Percentiles rank a stretch among this genome's conserved stretches.
phyloP scores from a whole-genome alignment of 2,797 vertebrate species.

The Sus cebifrons region DNA sequence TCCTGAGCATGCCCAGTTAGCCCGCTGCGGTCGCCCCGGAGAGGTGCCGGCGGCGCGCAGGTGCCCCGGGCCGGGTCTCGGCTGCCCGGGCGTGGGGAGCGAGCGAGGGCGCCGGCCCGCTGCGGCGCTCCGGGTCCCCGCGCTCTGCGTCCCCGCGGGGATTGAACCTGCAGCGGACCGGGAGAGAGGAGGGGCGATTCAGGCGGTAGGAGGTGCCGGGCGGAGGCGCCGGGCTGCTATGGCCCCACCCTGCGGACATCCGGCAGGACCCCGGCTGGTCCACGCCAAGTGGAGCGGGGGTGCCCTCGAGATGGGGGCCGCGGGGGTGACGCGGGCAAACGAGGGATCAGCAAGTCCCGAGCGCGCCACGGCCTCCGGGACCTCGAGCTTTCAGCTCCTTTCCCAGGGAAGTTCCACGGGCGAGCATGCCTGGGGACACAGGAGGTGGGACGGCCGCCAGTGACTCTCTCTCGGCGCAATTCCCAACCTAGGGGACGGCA shows the following conservation, averaged over 20 bases:
- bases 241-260: neutral
- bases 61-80: neutral
- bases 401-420: neutral
- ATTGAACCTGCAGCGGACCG: neutral
- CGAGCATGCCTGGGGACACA: neutral
- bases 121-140: neutral
- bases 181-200: constrained; percentile 34
- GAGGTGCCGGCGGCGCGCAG: neutral
- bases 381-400: neutral
- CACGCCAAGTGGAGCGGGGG: neutral
- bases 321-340: neutral
- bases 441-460: neutral
- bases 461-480: neutral
- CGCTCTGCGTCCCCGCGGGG: neutral
- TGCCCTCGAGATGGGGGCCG: neutral
- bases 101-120: neutral
- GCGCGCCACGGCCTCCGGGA: neutral
- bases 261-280: neutral
- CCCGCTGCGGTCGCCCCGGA: neutral
- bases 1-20: constrained; percentile 77
- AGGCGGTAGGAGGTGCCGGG: constrained; percentile 32
- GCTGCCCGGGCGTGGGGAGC: no score
- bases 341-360: no score
- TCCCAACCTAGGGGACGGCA: neutral
- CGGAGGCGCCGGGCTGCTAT: neutral